Conservation (phyloP, 1,140 invertebrate genomes). For the Atta cephalotes region DNA sequence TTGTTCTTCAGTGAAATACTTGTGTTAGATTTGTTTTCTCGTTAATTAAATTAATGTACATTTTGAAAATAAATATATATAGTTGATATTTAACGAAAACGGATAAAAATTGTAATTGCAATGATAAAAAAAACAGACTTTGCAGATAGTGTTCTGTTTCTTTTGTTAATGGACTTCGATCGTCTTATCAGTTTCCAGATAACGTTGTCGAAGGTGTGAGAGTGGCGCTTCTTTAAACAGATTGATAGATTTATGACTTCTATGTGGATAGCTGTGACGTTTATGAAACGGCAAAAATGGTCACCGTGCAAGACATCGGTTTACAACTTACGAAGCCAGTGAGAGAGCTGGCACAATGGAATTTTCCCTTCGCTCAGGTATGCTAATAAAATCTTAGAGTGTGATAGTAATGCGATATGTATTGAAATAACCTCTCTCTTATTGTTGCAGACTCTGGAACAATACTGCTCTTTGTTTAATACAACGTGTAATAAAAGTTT, state of each 20-base stretch:
- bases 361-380: constrained; percentile 82
- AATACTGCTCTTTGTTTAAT: constrained; percentile 78
- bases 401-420: not conserved
- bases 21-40: no score
- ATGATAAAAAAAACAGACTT: not conserved
- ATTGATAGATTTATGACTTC: constrained; percentile 22
- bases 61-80: no score
- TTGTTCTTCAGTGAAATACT: no score
- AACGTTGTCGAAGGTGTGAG: not conserved
- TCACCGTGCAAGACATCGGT: constrained; percentile 77
- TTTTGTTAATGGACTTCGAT: not conserved
- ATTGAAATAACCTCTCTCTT: not conserved
- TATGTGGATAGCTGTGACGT: not conserved
- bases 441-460: constrained; percentile 77
- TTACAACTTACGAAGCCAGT: constrained; percentile 79
- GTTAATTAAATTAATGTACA: no score
- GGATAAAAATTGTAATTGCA: no score
- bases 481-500: constrained; percentile 77
- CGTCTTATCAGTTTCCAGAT: not conserved
- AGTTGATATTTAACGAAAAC: no score
- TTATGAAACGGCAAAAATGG: constrained; percentile 69
- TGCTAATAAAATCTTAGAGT: not conserved
- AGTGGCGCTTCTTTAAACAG: not conserved
- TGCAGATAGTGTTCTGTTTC: not conserved
- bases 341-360: constrained; percentile 81